A percentile compares a stretch with the other conserved stretches of the same genome.
Conservation (phyloP, 1,140 invertebrate species). For the Nebria ingens region DNA sequence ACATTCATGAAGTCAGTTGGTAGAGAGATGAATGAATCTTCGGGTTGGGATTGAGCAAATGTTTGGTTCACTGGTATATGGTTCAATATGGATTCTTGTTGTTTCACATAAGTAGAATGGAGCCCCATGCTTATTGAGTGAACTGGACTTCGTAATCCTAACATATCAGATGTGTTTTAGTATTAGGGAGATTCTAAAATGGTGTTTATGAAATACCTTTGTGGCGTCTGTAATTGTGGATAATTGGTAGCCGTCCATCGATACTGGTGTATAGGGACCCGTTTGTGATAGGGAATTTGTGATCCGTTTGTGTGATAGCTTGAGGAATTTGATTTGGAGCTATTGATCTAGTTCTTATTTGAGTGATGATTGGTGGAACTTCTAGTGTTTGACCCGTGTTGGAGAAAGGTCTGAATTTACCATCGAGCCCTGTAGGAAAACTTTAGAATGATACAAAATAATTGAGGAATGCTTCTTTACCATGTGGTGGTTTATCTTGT, state of each 20-base stretch:
- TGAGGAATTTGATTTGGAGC: constrained; percentile 32
- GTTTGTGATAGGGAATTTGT: constrained; percentile 51
- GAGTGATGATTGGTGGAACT: constrained; percentile 18
- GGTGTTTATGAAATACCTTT: constrained; percentile 23
- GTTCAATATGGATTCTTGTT: not conserved
- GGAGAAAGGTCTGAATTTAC: constrained; percentile 43
- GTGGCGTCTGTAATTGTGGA: constrained; percentile 37
- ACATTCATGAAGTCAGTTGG: not conserved
- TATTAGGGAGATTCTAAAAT: not conserved
- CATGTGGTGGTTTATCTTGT: constrained; percentile 31
- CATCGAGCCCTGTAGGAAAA: constrained; percentile 35
- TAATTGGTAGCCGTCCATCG: constrained; percentile 35
- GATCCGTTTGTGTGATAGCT: constrained; percentile 34
- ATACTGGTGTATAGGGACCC: constrained; percentile 44
- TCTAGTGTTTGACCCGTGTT: constrained; percentile 30
- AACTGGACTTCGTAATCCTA: not conserved
- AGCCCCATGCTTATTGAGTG: constrained; percentile 4
- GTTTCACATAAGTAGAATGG: not conserved
- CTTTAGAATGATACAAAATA: constrained; percentile 6
- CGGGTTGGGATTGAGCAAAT: not conserved
- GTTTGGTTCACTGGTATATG: not conserved
- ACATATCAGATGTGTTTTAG: not conserved
- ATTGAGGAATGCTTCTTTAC: constrained; percentile 19
- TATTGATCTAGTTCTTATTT: not conserved
- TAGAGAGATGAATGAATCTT: not conserved